A percentile compares a stretch with the other conserved stretches of the same genome.
Conservation (phyloP, 2,113 vertebrate species). For the Axis porcinus region DNA sequence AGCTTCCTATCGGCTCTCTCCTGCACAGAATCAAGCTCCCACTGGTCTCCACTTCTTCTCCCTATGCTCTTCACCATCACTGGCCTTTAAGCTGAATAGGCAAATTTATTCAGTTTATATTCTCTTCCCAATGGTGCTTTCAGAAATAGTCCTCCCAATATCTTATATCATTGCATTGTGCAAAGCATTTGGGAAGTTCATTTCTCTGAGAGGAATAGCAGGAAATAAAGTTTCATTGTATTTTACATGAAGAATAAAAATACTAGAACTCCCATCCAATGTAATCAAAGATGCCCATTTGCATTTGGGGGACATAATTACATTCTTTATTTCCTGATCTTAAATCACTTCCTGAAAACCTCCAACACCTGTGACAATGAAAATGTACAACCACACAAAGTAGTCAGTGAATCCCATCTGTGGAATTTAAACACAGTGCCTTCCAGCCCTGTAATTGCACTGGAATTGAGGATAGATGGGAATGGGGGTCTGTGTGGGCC, state of each 20-base stretch:
- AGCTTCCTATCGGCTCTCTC: background rate
- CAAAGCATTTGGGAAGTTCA: constrained; percentile 44
- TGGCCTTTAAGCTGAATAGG: background rate
- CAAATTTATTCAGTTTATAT: constrained; percentile 47
- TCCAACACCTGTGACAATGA: constrained; percentile 65
- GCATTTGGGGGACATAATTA: constrained; percentile 65
- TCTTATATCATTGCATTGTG: constrained; percentile 40
- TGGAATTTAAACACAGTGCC: background rate
- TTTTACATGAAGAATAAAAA: constrained; percentile 48
- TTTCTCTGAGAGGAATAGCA: constrained; percentile 51
- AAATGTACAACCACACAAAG: constrained; percentile 51
- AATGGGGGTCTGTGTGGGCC: background rate
- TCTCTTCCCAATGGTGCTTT: constrained; percentile 30
- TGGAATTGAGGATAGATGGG: background rate
- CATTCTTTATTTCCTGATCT: constrained; percentile 65
- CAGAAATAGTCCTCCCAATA: constrained; percentile 35
- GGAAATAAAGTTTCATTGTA: constrained; percentile 69
- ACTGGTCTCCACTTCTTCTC: background rate
- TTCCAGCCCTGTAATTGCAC: background rate
- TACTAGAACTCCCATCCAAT: background rate
- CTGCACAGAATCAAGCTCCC: background rate
- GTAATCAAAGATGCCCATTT: constrained; percentile 62
- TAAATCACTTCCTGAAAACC: constrained; percentile 65
- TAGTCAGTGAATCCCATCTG: constrained; percentile 35
- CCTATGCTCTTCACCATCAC: background rate